Evolutionary conservation across 2,888 invertebrate genomes (phyloP).

Genomic region (Acholoe squamosa): DNA sequence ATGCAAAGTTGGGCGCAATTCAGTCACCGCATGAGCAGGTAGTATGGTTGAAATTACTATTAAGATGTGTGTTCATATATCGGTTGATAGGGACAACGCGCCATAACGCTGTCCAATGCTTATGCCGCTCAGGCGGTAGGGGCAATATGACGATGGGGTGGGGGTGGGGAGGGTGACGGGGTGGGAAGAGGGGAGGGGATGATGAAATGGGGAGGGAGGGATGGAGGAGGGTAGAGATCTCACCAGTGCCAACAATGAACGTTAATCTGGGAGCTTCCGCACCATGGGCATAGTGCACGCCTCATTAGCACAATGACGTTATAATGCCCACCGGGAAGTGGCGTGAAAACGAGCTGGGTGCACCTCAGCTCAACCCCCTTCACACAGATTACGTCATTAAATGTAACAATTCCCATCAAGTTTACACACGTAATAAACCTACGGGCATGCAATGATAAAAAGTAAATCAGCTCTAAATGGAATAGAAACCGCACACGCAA

Average conservation of each 20-base stretch:
- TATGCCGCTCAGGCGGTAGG: background rate
- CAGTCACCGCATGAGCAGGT: background rate
- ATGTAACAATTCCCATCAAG: background rate
- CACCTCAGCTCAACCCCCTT: background rate
- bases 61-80: background rate
- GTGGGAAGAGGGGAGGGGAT: background rate
- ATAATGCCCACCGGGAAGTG: conserved; percentile 11
- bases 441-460: background rate
- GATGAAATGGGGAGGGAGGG: background rate
- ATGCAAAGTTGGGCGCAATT: background rate
- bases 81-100: background rate
- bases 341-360: conserved; percentile 12
- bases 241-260: background rate
- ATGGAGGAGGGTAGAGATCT: background rate
- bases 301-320: conserved; percentile 42
- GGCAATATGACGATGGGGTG: background rate
- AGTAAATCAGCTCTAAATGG: background rate
- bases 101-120: no score
- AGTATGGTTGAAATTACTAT: no score
- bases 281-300: background rate
- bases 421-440: conserved; percentile 30
- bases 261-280: conserved; percentile 33
- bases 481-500: background rate
- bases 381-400: conserved; percentile 30
- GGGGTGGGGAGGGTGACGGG: background rate